Base-by-base conservation (phyloP, 1,140 invertebrate species). In the Drosophila persimilis region DNA sequence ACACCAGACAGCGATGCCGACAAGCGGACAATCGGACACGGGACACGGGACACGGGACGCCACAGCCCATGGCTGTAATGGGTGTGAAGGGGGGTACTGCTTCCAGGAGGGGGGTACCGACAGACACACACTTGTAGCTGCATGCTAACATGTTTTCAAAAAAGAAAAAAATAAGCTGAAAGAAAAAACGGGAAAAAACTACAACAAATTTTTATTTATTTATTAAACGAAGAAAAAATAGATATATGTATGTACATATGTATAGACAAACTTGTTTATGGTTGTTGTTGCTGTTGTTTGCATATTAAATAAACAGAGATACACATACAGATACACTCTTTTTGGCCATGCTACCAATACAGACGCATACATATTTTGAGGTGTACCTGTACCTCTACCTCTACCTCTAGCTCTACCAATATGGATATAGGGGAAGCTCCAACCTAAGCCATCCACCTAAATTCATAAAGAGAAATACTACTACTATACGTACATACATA, bases 71-170 rank as follows among this genome's bases (percentile, higher is more conserved):
- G 43, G 46, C 54, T 47, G 63, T 41, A 17, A 44, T 5, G 52
- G 35, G 11, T 43, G n/a, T 39, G 48, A 53, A 44, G 29, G 20
- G 43, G 5, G 44, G 57, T 7, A 41, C 29, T 15, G 24, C 20
- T 26, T 6, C 31, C 13, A 20, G 22, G 44, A 44, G 65, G 51
- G 48, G 57, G 41, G 45, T 24, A 52, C 24, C 50, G 71, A 50
- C 56, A 44, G 51, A 39, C 65, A 60, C 59, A 85, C 80, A 85
- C 80, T 86, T 85, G 80, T 86, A 85, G 80, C 69, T 74, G 69
- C 81, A 81, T 81, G 83, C 81, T 85, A 86, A 85, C 81, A 85
- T 88, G 81, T 85, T 86, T 81, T 50, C 61, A 57, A 69, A 63
- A 73, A 62, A 73, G 66, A 52, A 65, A 26, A 17, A 50, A 50